Percentiles rank a stretch among this genome's conserved stretches.
Evolutionary conservation across 2,797 vertebrate genomes (phyloP).

Genomic region (Aulostomus chinensis): DNA sequence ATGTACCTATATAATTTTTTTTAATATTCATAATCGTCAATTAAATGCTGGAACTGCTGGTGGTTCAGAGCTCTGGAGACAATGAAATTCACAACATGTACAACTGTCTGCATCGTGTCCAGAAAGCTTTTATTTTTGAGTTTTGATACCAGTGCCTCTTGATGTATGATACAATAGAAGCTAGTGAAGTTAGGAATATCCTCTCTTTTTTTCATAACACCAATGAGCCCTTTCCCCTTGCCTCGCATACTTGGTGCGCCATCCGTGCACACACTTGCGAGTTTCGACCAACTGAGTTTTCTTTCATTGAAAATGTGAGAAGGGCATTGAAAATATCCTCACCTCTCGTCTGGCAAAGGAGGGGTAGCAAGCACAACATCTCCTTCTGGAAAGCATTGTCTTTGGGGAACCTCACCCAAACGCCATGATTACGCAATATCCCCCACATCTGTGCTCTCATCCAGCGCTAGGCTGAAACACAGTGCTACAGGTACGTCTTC

Average conservation of each 20-base stretch:
- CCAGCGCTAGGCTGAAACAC: too few species aligned
- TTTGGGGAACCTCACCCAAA: background rate
- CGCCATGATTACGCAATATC: background rate
- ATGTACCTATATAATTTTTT: too few species aligned
- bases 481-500: too few species aligned
- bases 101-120: background rate
- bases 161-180: background rate
- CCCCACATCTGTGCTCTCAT: background rate
- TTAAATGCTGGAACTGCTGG: background rate
- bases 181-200: background rate
- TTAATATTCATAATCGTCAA: background rate
- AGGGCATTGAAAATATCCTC: background rate
- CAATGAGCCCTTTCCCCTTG: background rate
- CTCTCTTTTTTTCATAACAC: background rate
- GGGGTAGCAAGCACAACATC: too few species aligned
- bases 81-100: background rate
- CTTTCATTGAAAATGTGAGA: background rate
- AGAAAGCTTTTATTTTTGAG: background rate
- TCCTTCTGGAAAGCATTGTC: too few species aligned
- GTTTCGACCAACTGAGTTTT: too few species aligned
- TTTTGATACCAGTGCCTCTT: background rate
- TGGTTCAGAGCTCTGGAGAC: background rate
- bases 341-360: too few species aligned
- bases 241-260: background rate
- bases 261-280: too few species aligned